Evolutionary conservation across 2,113 vertebrate genomes (phyloP).

Genomic region (Phoxinus phoxinus): DNA sequence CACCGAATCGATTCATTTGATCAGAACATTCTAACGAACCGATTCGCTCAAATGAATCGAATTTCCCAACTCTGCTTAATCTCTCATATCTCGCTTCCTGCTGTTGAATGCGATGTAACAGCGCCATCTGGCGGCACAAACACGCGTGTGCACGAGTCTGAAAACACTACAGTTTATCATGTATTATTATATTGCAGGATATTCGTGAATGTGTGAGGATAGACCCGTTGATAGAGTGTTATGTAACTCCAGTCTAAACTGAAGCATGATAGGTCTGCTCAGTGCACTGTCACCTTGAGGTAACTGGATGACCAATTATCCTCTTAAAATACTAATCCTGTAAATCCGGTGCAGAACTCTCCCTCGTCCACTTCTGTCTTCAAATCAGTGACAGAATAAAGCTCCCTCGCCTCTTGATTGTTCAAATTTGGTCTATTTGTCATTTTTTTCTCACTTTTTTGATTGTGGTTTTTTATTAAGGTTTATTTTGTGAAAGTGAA

Average conservation of each 20-base stretch:
- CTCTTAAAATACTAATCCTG: slow-evolving; percentile 38
- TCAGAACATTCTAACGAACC: background rate
- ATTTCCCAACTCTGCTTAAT: slow-evolving; percentile 13
- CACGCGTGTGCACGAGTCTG: background rate
- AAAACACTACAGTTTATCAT: background rate
- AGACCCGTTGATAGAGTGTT: background rate
- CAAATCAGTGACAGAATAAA: background rate
- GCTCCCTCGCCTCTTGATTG: background rate
- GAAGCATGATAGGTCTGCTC: background rate
- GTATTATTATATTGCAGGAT: too few relatives aligned
- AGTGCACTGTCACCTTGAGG: slow-evolving; percentile 10
- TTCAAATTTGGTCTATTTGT: background rate
- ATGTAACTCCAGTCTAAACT: background rate
- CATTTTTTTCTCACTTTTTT: background rate
- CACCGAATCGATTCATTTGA: background rate
- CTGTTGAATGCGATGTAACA: slow-evolving; percentile 36
- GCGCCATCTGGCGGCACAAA: slow-evolving; percentile 53
- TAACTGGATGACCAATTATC: slow-evolving; percentile 41
- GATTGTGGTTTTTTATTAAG: background rate
- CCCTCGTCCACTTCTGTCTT: background rate
- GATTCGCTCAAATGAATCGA: background rate
- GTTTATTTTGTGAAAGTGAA: background rate
- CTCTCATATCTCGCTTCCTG: slow-evolving; percentile 59
- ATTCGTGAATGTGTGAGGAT: background rate
- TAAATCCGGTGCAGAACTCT: slow-evolving; percentile 32